These are phyloP conservation scores for Scarus forsteni DNA, from an alignment of 2,797 vertebrate genomes.

Conservation along the genomic window DNA sequence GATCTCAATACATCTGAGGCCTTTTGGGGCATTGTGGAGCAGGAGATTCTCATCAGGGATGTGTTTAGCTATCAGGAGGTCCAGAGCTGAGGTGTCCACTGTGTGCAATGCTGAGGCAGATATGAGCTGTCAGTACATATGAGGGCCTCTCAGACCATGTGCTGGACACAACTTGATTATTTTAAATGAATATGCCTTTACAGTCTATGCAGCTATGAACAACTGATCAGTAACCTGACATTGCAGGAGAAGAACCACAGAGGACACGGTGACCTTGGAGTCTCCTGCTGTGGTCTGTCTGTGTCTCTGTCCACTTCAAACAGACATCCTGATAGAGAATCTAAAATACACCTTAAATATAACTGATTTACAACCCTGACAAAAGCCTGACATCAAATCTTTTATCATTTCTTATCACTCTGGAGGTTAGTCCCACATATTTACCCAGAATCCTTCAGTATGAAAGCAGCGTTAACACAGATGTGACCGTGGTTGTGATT, in stretches of 20 bases:
- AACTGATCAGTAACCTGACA: background rate
- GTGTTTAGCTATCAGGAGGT: too few species aligned
- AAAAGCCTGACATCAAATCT: constrained; percentile 30
- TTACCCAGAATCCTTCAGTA: constrained; percentile 19
- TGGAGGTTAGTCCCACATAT: constrained; percentile 29
- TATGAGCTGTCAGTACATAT: too few species aligned
- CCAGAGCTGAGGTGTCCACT: too few species aligned
- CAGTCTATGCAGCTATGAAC: background rate
- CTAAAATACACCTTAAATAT: background rate
- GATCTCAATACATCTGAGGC: too few species aligned
- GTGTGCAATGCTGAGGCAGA: too few species aligned
- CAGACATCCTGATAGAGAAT: background rate
- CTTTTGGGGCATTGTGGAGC: too few species aligned
- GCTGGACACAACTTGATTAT: background rate
- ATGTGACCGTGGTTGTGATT: constrained; percentile 43
- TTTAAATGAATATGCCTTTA: too few species aligned
- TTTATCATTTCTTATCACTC: constrained; percentile 29
- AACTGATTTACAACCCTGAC: constrained; percentile 31
- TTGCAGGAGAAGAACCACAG: background rate
- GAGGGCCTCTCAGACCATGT: background rate
- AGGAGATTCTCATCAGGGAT: too few species aligned
- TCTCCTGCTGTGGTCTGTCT: constrained; percentile 19
- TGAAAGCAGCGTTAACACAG: constrained; percentile 23
- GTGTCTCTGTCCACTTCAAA: constrained; percentile 4
- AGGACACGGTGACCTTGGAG: constrained; percentile 15